Percentiles rank a stretch among this genome's conserved stretches.
phyloP scores from a whole-genome alignment of 1,140 invertebrate genomes.

The Thereuonema tuberculata region DNA sequence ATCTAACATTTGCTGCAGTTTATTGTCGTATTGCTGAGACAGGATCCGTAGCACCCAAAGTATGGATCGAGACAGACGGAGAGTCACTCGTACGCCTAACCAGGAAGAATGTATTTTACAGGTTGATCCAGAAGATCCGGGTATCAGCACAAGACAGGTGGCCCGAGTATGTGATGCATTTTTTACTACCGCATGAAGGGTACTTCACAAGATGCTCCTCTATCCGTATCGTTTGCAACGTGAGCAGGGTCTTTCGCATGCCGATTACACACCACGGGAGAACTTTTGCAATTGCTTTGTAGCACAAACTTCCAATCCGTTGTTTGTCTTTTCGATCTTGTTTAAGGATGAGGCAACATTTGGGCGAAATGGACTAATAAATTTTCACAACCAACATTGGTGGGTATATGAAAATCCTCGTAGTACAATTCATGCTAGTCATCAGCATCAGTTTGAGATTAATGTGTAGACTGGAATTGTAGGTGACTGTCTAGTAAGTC shows the following conservation, averaged over 20 bases:
- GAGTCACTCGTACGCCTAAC: too few species aligned
- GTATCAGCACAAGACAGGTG: neutral
- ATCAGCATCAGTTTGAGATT: constrained; percentile 1
- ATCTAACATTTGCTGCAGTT: too few species aligned
- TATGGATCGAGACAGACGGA: too few species aligned
- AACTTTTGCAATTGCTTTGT: neutral
- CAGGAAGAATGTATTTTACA: neutral
- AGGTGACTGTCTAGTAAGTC: neutral
- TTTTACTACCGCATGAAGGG: neutral
- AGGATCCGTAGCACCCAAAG: too few species aligned
- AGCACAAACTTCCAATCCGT: constrained; percentile 2
- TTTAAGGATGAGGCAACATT: constrained; percentile 1
- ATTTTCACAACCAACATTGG: too few species aligned
- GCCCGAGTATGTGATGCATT: neutral
- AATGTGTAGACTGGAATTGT: neutral
- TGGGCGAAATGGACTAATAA: neutral
- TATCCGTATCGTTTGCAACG: neutral
- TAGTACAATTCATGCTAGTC: neutral
- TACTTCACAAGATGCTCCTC: neutral
- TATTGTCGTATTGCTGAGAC: too few species aligned
- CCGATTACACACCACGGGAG: neutral
- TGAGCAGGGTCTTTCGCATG: neutral
- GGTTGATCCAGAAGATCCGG: neutral
- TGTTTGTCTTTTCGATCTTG: neutral
- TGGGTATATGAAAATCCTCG: too few species aligned